A percentile compares a stretch with the other conserved stretches of the same genome.
Evolutionary conservation across 2,113 vertebrate species (phyloP).

Genomic region (Turdus rufiventris): DNA sequence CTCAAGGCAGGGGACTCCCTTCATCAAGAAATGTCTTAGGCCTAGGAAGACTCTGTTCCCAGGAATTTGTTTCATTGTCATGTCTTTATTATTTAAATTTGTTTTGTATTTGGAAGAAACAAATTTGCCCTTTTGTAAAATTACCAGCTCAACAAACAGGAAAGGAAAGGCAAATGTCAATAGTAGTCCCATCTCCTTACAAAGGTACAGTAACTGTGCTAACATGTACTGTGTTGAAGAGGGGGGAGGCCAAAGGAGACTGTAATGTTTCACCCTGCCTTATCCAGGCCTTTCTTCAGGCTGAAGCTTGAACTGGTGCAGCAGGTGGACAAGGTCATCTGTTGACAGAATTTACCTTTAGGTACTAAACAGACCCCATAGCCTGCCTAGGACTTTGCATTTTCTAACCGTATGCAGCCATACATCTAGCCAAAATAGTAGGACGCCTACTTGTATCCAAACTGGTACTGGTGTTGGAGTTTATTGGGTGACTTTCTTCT

Average conservation of each 20-base stretch:
- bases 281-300: background rate
- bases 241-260: background rate
- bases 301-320: background rate
- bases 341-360: background rate
- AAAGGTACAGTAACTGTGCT: background rate
- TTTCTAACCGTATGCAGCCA: background rate
- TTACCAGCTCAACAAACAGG: background rate
- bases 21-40: background rate
- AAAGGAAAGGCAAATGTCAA: background rate
- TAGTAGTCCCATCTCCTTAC: background rate
- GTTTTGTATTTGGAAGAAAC: background rate
- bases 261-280: background rate
- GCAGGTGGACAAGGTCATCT: background rate
- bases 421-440: background rate
- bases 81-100: background rate
- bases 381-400: background rate
- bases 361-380: background rate
- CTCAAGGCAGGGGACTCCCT: rapidly evolving
- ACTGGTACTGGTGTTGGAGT: background rate
- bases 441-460: background rate
- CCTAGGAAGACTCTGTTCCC: background rate
- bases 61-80: background rate
- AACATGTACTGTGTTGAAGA: background rate
- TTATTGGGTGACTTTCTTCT: background rate
- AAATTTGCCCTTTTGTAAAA: background rate